These are phyloP conservation scores for Mastacembelus armatus DNA, from an alignment of 2,797 vertebrate genomes.

Conservation along the genomic window DNA sequence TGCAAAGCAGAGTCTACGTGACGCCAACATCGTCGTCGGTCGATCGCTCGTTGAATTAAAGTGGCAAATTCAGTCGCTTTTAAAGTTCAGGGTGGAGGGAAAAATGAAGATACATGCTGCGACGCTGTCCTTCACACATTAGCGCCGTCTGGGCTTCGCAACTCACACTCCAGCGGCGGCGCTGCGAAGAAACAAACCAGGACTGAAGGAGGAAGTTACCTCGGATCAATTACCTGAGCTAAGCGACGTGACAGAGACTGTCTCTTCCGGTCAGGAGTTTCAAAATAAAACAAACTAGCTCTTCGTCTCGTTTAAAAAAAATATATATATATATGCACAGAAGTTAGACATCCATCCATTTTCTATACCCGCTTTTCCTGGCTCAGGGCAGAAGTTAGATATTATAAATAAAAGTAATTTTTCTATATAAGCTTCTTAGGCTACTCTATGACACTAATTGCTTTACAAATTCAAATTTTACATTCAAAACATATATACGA, in stretches of 20 bases:
- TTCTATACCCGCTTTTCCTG: no score
- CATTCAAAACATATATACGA: no score
- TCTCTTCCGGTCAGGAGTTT: constrained; percentile 60
- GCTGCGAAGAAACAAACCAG: constrained; percentile 52
- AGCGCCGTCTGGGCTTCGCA: constrained; percentile 28
- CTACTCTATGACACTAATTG: no score
- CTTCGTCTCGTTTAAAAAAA: no score
- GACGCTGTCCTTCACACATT: constrained; percentile 11
- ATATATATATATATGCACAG: no score
- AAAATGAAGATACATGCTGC: constrained; percentile 31
- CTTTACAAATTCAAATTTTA: no score
- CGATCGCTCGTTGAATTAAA: constrained; percentile 14
- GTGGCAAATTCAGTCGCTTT: constrained; percentile 41
- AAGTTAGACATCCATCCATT: no score
- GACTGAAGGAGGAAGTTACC: constrained; percentile 75
- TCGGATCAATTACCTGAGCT: constrained; percentile 56
- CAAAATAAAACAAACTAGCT: constrained; percentile 51
- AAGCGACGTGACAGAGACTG: constrained; percentile 10
- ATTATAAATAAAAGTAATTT: no score
- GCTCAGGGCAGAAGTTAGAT: no score
- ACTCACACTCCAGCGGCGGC: constrained; percentile 28
- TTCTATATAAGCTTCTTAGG: no score
- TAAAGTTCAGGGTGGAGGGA: neutral
- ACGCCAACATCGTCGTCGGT: constrained; percentile 64
- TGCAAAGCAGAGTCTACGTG: constrained; percentile 63